These are phyloP conservation scores for Ochropleura plecta DNA, from an alignment of 2,888 invertebrate genomes.

Conservation along the genomic window DNA sequence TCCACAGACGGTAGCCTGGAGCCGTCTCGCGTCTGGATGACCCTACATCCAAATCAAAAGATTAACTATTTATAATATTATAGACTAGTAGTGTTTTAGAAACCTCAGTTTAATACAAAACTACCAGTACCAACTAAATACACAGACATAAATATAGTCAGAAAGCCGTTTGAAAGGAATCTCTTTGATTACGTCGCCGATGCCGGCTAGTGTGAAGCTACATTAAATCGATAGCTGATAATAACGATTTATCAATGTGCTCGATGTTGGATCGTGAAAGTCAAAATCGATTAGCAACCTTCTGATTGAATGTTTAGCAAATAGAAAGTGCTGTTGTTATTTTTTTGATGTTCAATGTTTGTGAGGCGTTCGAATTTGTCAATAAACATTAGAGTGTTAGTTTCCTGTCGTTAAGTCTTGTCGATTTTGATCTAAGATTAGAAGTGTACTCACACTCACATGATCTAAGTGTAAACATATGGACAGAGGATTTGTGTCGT, in stretches of 20 bases:
- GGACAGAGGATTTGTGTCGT: not conserved
- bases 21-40: too few species aligned
- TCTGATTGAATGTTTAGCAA: constrained; percentile 65
- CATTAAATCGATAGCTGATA: constrained; percentile 61
- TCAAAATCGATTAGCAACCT: constrained; percentile 72
- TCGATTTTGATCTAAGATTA: constrained; percentile 19
- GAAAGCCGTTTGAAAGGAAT: constrained; percentile 63
- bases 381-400: constrained; percentile 24
- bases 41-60: not conserved
- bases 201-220: constrained; percentile 62
- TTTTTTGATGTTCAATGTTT: constrained; percentile 47
- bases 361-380: constrained; percentile 38
- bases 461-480: not conserved
- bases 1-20: too few species aligned
- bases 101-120: not conserved
- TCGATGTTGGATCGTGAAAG: constrained; percentile 73
- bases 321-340: constrained; percentile 62
- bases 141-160: constrained; percentile 51
- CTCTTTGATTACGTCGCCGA: constrained; percentile 64
- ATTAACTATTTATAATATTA: not conserved
- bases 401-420: constrained; percentile 17
- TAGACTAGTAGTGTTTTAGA: not conserved
- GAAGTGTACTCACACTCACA: not conserved
- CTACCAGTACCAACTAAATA: constrained; percentile 13
- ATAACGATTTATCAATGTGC: constrained; percentile 72